Base-by-base conservation (phyloP, 2,113 vertebrate species). In the Lophotis ruficrista region DNA sequence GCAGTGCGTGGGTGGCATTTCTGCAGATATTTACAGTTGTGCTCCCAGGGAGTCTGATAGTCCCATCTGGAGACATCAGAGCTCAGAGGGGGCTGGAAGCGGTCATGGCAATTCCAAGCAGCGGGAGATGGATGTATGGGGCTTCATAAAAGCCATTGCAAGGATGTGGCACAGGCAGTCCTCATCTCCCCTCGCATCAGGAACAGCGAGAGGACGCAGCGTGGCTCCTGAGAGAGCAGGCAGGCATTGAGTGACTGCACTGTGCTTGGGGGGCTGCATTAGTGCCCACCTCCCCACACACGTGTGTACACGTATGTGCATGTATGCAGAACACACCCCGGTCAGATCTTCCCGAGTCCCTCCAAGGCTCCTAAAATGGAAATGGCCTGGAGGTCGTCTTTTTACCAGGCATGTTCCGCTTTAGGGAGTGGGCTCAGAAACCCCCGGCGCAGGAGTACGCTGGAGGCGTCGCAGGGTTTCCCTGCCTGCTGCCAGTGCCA, bases 41-140 rank as follows among this genome's bases (percentile, higher is more conserved):
- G 23, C 79, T 73, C 87, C 85, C 6, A 51, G 58, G 82, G 66
- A 85, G 71, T 27, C 78, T 94, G 9, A 94, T 24, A 47, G 87
- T 48, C 78, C 95, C 95, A 90, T 94, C 91, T 94, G 94, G 91
- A 73, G 83, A 65, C 54, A 83, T 18, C 47, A 43, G 50, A 64
- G 77, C 91, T 89, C 91, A 61, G 50, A 65, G 27, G 22, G 58
- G 38, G 82, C 65, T 95, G 6, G 58, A 76, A 93, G 51, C 13
- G 25, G 20, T 38, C 70, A 27, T 78, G 76, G 85, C 79, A 92
- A 68, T 95, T 96, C 71, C 21, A 60, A 80, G 79, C 94, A 86
- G 93, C 82, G 51, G 82, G 94, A 92, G 76, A 75, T 33, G 64
- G 58, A 80, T 47, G 60, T 50, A 83, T 86, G 71, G 16, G 30